A percentile compares a stretch with the other conserved stretches of the same genome.
phyloP scores from a whole-genome alignment of 2,797 vertebrate genomes.

The Ataeniobius toweri region DNA sequence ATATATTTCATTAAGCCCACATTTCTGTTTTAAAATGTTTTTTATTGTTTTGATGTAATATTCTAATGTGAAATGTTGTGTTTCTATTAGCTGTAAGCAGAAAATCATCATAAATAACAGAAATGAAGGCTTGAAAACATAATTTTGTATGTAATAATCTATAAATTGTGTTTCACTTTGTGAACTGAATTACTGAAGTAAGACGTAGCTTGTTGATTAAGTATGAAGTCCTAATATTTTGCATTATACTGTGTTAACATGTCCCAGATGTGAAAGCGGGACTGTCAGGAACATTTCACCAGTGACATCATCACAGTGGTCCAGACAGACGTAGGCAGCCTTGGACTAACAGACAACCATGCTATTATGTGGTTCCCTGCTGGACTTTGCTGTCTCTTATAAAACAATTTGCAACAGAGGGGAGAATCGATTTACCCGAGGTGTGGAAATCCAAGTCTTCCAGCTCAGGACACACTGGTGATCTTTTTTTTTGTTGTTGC shows the following conservation, averaged over 20 bases:
- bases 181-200: neutral
- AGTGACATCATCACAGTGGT: conserved; percentile 69
- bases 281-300: conserved; percentile 44
- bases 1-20: neutral
- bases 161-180: neutral
- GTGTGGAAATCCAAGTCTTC: conserved; percentile 73
- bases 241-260: conserved; percentile 55
- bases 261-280: conserved; percentile 68
- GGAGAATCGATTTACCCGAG: conserved; percentile 68
- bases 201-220: conserved; percentile 42
- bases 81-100: neutral
- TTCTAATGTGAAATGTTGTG: neutral
- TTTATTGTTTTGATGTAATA: neutral
- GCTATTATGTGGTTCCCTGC: conserved; percentile 73
- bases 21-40: neutral
- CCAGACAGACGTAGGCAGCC: conserved; percentile 65
- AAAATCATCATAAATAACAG: neutral
- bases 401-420: conserved; percentile 65
- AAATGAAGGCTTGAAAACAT: neutral
- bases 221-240: conserved; percentile 59
- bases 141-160: neutral
- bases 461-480: conserved; percentile 43
- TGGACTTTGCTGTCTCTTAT: conserved; percentile 59
- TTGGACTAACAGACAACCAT: conserved; percentile 55
- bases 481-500: conserved; percentile 29